phyloP scores from a whole-genome alignment of 2,113 vertebrate species.

The Ciconia maguari region DNA sequence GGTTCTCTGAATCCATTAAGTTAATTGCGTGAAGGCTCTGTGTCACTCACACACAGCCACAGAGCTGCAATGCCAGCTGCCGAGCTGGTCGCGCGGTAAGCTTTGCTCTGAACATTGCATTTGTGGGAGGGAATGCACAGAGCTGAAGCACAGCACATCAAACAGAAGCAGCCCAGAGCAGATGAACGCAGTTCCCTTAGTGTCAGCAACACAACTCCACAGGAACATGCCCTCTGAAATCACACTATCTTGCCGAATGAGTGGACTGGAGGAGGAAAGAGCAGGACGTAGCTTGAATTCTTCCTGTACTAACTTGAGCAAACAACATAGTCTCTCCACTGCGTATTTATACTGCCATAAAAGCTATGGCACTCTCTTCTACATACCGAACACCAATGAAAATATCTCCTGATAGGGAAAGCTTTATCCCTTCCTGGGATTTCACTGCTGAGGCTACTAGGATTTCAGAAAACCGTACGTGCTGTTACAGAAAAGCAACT shows the following conservation, averaged over 20 bases:
- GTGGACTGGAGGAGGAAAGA: neutral
- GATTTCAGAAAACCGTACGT: neutral
- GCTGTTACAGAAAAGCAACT: neutral
- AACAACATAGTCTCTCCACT: neutral
- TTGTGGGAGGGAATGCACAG: neutral
- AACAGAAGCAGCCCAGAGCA: neutral
- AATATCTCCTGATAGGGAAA: neutral
- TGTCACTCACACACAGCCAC: neutral
- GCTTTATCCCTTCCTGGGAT: neutral
- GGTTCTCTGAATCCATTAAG: conserved; percentile 17
- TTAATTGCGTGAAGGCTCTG: neutral
- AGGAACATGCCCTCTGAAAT: neutral
- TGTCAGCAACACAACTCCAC: neutral
- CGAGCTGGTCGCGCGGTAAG: neutral
- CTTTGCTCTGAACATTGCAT: neutral
- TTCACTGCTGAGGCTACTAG: neutral
- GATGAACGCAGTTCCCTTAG: fast-evolving
- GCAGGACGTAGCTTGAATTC: neutral
- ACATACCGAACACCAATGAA: neutral
- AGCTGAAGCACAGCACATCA: neutral
- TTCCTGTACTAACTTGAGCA: neutral
- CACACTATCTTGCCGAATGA: neutral
- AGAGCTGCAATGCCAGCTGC: conserved; percentile 11
- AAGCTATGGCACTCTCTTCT: neutral
- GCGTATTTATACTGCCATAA: neutral